Evolutionary conservation across 2,113 vertebrate genomes (phyloP), one percentile per base, ranked within the genome.

Genomic region (Oryctolagus cuniculus): DNA sequence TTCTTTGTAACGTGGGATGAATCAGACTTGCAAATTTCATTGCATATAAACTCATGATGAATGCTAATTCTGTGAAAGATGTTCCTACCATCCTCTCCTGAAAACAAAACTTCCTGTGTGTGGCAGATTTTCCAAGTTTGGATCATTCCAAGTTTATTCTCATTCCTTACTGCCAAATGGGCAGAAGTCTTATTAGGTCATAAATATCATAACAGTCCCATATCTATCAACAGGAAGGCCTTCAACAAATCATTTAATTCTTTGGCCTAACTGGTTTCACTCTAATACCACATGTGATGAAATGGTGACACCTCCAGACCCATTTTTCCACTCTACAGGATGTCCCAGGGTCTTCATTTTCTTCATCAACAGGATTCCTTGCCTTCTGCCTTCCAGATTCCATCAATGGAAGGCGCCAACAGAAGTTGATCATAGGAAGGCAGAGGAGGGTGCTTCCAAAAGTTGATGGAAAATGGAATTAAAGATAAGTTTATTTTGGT

Each of bases 41-140:
- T 80, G 80, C 73, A 78, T 51, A 73, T 58, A 94, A 73, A 69
- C 21, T 64, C 49, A 13, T 17, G 9, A 70, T 34, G 77, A 79
- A 87, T 70, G 83, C 29, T 91, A 93, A 86, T 91, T 86, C 74
- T 79, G 70, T 58, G 64, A 79, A 85, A 82, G 58, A 89, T 25
- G 17, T 81, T 19, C 13, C 27, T 44, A 17, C 36, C 25, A 24
- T 31, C 25, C 6, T 69, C 85, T 55, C 85, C 75, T 67, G 63
- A 92, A 88, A 89, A 77, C n/a, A 94, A 90, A 93, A 81, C 84
- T 90, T 94, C 25, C 83, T 92, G 21, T 87, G 86, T 93, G 58
- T 27, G 44, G 17, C 61, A 88, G 36, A 89, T 82, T 91, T 87
- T 85, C 84, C 38, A 58, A 17, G 38, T 85, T 95, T 87, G 80